Base-by-base conservation (phyloP, 2,113 vertebrate genomes). In the Pica pica region DNA sequence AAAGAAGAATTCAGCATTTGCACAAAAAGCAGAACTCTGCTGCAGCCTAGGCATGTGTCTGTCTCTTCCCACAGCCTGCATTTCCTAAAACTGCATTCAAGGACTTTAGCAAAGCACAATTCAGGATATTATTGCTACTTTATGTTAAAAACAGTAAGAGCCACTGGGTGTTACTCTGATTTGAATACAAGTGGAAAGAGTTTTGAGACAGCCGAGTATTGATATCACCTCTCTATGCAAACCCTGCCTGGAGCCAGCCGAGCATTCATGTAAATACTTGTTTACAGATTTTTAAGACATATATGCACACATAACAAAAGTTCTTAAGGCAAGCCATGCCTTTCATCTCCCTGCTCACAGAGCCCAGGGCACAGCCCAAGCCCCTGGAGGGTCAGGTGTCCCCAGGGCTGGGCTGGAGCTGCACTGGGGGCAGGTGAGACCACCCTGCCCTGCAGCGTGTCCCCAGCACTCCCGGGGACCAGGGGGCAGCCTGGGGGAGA, bases 401-500 rank as follows among this genome's bases (percentile, higher is more conserved):
- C 44, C 37, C 50, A 10, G 50, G 37, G 30, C 44, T 9, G 13
- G 68, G 61, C 44, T 9, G 13, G 68, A 57, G 56, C 42, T 39
- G 60, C 33, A 9, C 41, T 24, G 30, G 71, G 20, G 16, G 16
- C 23, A 20, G 53, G 26, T 0, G 3, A 37, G 39, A 21, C 2
- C 5, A 2, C 30, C 17, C 27, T 6, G 33, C 10, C 26, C 61
- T 19, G 52, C 1, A 0, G 19, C 0, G 4, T 4, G 22, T 57
- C 42, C 57, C 76, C 67, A 59, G 23, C 27, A 5, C 31, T 23
- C 22, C 9, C 3, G 0, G 4, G 0, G 35, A n/a, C 46, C 6
- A 2, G 26, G 5, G 23, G 21, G 26, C 42, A 6, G 27, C 35
- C 5, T 2, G 26, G 8, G 3, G 46, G 26, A n/a, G 4, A 23